Evolutionary conservation across 2,888 invertebrate species (phyloP).

Genomic region (Merodon equestris): DNA sequence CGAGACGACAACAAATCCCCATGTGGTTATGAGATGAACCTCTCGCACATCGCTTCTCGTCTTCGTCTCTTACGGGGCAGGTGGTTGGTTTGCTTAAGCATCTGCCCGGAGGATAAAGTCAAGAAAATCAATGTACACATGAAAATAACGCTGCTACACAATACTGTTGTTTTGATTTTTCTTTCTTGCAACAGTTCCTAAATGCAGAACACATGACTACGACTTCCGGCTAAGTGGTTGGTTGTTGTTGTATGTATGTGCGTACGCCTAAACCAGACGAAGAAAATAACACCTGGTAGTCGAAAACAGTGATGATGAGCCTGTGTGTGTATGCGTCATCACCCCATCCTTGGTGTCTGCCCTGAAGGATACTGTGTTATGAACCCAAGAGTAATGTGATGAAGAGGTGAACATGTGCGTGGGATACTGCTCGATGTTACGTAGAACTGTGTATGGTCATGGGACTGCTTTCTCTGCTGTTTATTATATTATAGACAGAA

Average conservation of each 20-base stretch:
- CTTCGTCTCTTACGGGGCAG: conserved; percentile 29
- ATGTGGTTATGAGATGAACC: no score
- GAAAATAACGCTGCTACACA: background rate
- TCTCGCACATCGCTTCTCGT: no score
- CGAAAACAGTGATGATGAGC: background rate
- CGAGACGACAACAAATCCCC: conserved; percentile 40
- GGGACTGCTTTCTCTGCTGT: no score
- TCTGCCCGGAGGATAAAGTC: conserved; percentile 45
- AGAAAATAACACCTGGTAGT: conserved; percentile 38
- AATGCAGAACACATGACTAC: no score
- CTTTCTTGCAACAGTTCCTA: no score
- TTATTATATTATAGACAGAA: no score
- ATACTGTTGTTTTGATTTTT: background rate
- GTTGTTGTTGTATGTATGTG: no score
- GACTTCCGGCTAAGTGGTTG: conserved; percentile 48
- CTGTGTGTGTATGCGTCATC: background rate
- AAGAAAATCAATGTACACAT: conserved; percentile 22
- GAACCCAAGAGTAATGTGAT: no score
- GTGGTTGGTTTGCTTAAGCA: conserved; percentile 36
- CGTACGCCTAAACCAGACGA: conserved; percentile 5
- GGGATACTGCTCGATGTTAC: no score
- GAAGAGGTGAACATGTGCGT: no score
- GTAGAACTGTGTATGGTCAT: no score
- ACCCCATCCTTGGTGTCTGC: background rate
- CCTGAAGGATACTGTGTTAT: no score